Conservation (phyloP, 2,797 vertebrate genomes). For the Parauchenoglanis punctatus region DNA sequence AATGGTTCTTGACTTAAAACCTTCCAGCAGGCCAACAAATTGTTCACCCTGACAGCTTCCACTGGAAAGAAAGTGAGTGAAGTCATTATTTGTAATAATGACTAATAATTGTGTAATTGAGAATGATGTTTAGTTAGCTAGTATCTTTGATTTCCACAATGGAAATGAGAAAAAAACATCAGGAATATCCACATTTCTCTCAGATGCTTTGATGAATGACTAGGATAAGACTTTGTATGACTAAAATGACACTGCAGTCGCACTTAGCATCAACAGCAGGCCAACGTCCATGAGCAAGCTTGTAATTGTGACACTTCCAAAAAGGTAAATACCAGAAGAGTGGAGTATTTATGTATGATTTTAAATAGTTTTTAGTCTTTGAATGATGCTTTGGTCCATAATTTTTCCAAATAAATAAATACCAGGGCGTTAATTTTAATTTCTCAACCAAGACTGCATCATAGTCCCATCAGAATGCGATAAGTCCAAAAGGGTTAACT, state of each 20-base stretch:
- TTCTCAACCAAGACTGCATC: not conserved
- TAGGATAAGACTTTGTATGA: not conserved
- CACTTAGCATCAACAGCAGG: not conserved
- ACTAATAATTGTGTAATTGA: not conserved
- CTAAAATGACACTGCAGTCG: not conserved
- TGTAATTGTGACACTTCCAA: not conserved
- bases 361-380: not conserved
- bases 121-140: not conserved
- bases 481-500: not conserved
- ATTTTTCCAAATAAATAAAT: not conserved
- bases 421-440: not conserved
- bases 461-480: not conserved
- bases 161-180: not conserved
- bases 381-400: not conserved
- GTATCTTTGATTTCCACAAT: not conserved
- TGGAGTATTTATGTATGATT: not conserved
- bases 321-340: not conserved
- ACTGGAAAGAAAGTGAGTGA: not conserved
- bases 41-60: not conserved
- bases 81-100: not conserved
- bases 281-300: not conserved
- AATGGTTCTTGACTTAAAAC: not conserved
- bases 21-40: not conserved
- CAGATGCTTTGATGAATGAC: not conserved
- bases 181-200: not conserved